Evolutionary conservation across 2,888 invertebrate species (phyloP), one percentile per base, ranked within the genome.

Genomic region (Mythimna albipuncta): DNA sequence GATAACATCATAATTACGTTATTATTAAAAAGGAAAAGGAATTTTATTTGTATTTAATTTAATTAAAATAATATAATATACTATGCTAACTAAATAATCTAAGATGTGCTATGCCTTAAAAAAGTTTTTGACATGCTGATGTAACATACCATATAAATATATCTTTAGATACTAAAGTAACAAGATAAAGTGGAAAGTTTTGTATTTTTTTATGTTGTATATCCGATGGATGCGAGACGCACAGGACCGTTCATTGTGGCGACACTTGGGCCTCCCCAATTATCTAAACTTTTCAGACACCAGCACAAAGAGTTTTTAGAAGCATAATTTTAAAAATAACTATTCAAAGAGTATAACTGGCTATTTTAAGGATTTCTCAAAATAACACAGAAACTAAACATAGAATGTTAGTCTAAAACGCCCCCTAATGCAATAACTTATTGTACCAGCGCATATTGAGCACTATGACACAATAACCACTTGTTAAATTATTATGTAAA

Each of bases 401-500:
- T 67, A 4, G 5, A 69, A 57, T n/a, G 35, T n/a, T 44, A 52
- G 26, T 32, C 32, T 58, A 21, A 55, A 54, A 75, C 69, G 75
- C 82, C 77, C 79, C 69, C 64, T 38, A 19, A 57, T 41, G 10
- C n/a, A 70, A 38, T 62, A 41, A 35, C 19, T 54, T 44, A 59
- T 1, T 10, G n/a, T 35, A 54, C n/a, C 41, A 75, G 52, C 47
- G 44, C 9, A 13, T 32, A 38, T 52, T 57, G 19, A 64, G 7
- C 26, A 41, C 19, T 35, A n/a, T 19, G n/a, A 10, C 57, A 57
- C 32, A 35, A 1, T 59, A 69, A 52, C 52, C 62, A 77, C 73
- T 79, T 54, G 41, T 44, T 64, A 58, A n/a, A 76, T 16, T 62
- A 67, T 61, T 70, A 70, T 57, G 65, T 82, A 82, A 81, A 79